phyloP scores from a whole-genome alignment of 2,888 invertebrate species.

The Hypselothyrea guttata region DNA sequence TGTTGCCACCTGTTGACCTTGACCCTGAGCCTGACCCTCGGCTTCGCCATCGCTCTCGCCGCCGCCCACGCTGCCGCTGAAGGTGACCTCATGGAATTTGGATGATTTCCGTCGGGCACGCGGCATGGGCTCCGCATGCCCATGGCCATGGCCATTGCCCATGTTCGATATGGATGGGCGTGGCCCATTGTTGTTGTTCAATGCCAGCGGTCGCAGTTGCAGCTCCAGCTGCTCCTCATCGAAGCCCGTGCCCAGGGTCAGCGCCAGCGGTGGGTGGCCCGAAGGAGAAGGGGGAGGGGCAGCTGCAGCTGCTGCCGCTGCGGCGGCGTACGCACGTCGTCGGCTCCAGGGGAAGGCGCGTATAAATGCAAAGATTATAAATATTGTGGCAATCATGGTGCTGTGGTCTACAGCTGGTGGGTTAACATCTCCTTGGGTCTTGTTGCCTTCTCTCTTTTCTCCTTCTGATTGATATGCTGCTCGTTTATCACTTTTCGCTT shows the following conservation, averaged over 20 bases:
- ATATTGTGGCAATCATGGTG: slow-evolving; percentile 82
- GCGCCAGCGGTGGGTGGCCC: slow-evolving; percentile 47
- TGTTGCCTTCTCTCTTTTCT: background rate
- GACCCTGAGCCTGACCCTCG: background rate
- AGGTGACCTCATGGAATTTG: slow-evolving; percentile 78
- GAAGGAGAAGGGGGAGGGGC: no score
- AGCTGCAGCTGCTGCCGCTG: slow-evolving; percentile 5
- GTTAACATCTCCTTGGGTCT: slow-evolving; percentile 1
- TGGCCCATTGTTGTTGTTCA: slow-evolving; percentile 51
- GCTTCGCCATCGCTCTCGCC: slow-evolving; percentile 68
- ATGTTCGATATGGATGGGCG: slow-evolving; percentile 50
- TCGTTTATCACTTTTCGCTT: background rate
- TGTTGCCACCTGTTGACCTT: background rate
- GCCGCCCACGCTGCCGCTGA: slow-evolving; percentile 78
- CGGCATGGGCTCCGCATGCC: slow-evolving; percentile 15
- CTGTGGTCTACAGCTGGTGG: slow-evolving; percentile 6
- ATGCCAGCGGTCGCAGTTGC: slow-evolving; percentile 12
- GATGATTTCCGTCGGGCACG: slow-evolving; percentile 71
- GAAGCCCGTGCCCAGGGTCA: slow-evolving; percentile 42
- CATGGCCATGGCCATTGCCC: slow-evolving; percentile 42
- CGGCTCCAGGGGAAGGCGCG: slow-evolving; percentile 82
- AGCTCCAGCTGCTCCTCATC: slow-evolving; percentile 24
- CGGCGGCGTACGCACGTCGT: slow-evolving; percentile 44
- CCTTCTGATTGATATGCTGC: no score
- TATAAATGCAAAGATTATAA: slow-evolving; percentile 82